Conservation (phyloP, 1,140 invertebrate species). For the Drosophila melanica region DNA sequence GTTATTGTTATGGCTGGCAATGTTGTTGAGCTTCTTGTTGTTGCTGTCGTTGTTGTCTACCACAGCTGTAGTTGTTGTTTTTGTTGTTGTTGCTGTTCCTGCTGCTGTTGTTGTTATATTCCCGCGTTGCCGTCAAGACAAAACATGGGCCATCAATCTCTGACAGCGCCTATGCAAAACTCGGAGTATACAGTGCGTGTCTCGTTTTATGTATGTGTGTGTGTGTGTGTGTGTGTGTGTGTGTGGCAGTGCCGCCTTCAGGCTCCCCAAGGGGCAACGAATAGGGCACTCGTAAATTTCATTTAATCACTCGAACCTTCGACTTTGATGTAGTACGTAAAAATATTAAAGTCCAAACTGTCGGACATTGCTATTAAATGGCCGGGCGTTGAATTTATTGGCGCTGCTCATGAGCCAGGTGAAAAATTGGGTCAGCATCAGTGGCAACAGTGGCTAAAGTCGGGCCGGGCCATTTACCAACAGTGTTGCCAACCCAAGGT, state of each 20-base stretch:
- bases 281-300: conserved; percentile 70
- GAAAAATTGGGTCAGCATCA: conserved; percentile 57
- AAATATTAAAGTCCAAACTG: conserved; percentile 64
- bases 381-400: conserved; percentile 55
- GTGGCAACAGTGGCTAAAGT: conserved; percentile 23
- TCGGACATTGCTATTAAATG: conserved; percentile 68
- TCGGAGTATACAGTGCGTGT: background rate
- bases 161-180: conserved; percentile 74
- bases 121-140: conserved; percentile 47
- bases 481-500: conserved; percentile 1
- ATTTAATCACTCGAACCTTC: conserved; percentile 72
- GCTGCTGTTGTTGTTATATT: conserved; percentile 33
- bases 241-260: background rate
- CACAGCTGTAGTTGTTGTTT: background rate
- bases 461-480: background rate
- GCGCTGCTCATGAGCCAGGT: conserved; percentile 49
- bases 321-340: conserved; percentile 71
- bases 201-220: background rate
- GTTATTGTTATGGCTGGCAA: conserved; percentile 45
- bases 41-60: background rate
- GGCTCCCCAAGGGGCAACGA: conserved; percentile 5
- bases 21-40: background rate
- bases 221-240: background rate
- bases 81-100: conserved; percentile 1
- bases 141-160: conserved; percentile 72